phyloP scores from a whole-genome alignment of 2,797 vertebrate species.

The Pseudochaenichthys georgianus region DNA sequence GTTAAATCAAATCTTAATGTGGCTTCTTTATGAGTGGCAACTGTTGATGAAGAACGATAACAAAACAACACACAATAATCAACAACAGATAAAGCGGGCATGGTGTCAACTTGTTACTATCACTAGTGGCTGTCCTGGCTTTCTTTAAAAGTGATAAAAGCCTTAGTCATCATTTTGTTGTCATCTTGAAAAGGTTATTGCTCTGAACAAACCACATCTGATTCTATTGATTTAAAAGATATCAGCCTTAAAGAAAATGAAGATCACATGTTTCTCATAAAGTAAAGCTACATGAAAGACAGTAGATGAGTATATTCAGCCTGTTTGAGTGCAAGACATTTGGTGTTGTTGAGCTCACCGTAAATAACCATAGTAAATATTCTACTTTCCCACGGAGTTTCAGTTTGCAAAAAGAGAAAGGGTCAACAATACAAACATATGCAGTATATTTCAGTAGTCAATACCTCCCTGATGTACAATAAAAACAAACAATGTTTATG shows the following conservation, averaged over 20 bases:
- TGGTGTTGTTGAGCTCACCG: constrained; percentile 9
- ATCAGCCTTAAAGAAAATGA: not conserved
- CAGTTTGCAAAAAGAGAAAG: no score
- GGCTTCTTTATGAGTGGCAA: constrained; percentile 18
- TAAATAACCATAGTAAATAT: constrained; percentile 28
- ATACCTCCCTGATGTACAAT: not conserved
- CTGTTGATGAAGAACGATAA: constrained; percentile 9
- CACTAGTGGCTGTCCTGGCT: not conserved
- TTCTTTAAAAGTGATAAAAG: not conserved
- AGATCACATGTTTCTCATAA: constrained; percentile 28
- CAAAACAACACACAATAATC: not conserved
- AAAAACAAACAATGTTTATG: not conserved
- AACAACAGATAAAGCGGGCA: not conserved
- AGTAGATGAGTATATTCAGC: constrained; percentile 1
- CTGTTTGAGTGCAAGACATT: constrained; percentile 37
- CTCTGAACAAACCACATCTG: constrained; percentile 6
- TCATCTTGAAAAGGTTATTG: not conserved
- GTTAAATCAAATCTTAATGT: constrained; percentile 22
- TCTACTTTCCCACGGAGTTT: constrained; percentile 24
- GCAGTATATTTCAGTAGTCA: not conserved
- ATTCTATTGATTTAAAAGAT: constrained; percentile 17
- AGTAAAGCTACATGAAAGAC: constrained; percentile 26
- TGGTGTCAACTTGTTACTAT: not conserved
- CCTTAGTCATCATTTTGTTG: not conserved
- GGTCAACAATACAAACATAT: not conserved